Conservation (phyloP, 35 echinoderm and acorn worm species). For the Lytechinus pictus region DNA sequence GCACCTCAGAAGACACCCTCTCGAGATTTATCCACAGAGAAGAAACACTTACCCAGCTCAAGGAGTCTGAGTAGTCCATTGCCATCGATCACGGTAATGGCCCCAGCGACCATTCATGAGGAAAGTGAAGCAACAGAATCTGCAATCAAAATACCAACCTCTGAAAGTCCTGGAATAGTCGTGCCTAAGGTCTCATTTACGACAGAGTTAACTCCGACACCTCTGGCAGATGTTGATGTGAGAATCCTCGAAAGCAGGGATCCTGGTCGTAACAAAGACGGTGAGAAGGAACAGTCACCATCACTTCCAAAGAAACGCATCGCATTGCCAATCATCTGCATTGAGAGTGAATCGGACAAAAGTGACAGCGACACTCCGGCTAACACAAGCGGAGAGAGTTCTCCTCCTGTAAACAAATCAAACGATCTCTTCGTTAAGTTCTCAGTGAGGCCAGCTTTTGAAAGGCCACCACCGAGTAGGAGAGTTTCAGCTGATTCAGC, state of each 20-base stretch:
- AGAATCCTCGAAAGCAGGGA: neutral
- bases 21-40: neutral
- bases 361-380: conserved; percentile 31
- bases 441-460: conserved; percentile 7
- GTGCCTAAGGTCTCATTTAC: conserved; percentile 20
- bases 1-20: neutral
- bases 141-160: neutral
- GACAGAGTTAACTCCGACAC: neutral
- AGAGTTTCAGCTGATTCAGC: neutral
- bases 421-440: conserved; percentile 16
- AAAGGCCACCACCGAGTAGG: neutral
- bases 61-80: neutral
- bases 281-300: neutral
- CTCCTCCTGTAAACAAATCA: neutral
- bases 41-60: neutral
- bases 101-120: conserved; percentile 42
- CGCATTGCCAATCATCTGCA: conserved; percentile 25
- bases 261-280: neutral
- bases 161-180: neutral
- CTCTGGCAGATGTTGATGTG: neutral
- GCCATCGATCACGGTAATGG: conserved; percentile 29
- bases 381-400: neutral
- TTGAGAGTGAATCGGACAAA: conserved; percentile 34
- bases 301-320: neutral
- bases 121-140: conserved; percentile 29